A percentile compares a stretch with the other conserved stretches of the same genome.
Evolutionary conservation across 2,113 vertebrate species (phyloP).

Genomic region (Tychaedon coryphoeus): DNA sequence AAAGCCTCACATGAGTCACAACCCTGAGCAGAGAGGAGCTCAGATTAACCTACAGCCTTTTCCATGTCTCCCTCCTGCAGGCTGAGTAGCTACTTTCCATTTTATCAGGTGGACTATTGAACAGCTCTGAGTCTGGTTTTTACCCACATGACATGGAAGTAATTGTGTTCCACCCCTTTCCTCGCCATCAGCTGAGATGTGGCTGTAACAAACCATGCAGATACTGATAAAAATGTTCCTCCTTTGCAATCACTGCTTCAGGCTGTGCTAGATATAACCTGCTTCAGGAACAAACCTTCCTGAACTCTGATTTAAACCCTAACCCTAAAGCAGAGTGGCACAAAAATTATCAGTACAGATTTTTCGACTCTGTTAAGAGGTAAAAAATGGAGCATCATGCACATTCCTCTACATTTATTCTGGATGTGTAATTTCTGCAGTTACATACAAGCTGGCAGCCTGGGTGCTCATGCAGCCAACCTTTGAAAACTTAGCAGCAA

Average conservation of each 20-base stretch:
- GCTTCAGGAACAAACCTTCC: neutral
- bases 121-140: neutral
- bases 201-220: neutral
- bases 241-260: neutral
- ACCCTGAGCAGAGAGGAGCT: neutral
- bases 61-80: neutral
- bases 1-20: neutral
- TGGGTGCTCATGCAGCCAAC: neutral
- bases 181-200: neutral
- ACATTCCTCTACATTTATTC: neutral
- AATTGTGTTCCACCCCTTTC: neutral
- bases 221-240: neutral
- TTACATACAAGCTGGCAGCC: neutral
- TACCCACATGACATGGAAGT: neutral
- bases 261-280: neutral
- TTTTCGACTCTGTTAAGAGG: neutral
- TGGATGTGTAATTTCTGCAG: neutral
- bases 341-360: neutral
- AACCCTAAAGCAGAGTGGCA: neutral
- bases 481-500: neutral
- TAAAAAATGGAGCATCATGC: neutral
- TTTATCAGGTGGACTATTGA: neutral
- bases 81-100: neutral
- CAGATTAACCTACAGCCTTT: neutral
- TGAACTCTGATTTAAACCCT: neutral